These are phyloP conservation scores for Rhegmatorhina hoffmannsi DNA, from an alignment of 2,113 vertebrate species.

Conservation along the genomic window DNA sequence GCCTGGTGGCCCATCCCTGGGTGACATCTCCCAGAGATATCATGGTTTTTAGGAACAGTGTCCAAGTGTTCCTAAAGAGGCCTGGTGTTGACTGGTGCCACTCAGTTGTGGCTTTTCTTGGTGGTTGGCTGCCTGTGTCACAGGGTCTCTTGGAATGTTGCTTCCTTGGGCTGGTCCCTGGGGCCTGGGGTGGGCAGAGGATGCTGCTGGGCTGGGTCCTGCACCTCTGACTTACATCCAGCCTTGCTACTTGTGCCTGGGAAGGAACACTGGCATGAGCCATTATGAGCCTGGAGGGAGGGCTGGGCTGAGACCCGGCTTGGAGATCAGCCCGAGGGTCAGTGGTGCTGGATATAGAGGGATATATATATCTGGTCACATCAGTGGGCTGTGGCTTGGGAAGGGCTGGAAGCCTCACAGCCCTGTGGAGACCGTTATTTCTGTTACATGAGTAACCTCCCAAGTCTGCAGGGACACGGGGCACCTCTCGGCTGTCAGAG, in stretches of 20 bases:
- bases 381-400: slow-evolving; percentile 49
- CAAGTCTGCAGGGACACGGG: slow-evolving; percentile 4
- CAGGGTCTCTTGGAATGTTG: neutral
- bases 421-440: slow-evolving; percentile 68
- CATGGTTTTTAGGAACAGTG: neutral
- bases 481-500: neutral
- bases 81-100: rapidly evolving
- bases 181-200: neutral
- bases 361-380: slow-evolving; percentile 45
- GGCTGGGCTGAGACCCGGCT: neutral
- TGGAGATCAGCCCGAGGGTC: neutral
- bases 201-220: neutral
- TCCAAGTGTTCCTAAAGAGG: neutral
- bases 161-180: neutral
- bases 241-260: neutral
- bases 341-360: neutral
- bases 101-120: rapidly evolving
- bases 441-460: slow-evolving; percentile 68
- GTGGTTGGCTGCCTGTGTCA: neutral
- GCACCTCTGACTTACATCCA: neutral
- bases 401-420: slow-evolving; percentile 44
- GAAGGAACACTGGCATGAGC: neutral
- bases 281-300: neutral
- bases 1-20: neutral
- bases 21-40: neutral